phyloP scores from a whole-genome alignment of 2,113 vertebrate species.

The Tachysurus vachellii region DNA sequence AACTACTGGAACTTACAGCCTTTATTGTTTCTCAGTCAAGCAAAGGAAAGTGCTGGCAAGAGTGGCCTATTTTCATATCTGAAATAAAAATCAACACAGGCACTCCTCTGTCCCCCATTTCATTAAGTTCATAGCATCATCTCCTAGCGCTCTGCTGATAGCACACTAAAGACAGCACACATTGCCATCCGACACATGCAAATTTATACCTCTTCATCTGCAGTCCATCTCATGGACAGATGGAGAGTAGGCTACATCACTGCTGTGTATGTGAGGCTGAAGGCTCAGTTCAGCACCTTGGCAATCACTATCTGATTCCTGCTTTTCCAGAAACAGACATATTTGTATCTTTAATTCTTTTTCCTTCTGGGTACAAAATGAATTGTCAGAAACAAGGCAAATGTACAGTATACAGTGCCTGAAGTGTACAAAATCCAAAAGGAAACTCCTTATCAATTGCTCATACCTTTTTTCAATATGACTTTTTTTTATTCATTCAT shows the following conservation, averaged over 20 bases:
- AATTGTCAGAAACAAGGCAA: not conserved
- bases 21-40: slow-evolving; percentile 25
- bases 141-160: not conserved
- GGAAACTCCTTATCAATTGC: not conserved
- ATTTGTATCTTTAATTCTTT: not conserved
- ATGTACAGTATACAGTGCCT: not conserved
- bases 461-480: not conserved
- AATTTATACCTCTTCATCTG: slow-evolving; percentile 36
- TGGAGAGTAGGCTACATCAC: slow-evolving; percentile 31
- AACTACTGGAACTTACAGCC: not conserved
- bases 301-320: slow-evolving; percentile 4
- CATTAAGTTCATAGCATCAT: slow-evolving; percentile 33
- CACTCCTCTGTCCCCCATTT: slow-evolving; percentile 13
- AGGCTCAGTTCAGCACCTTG: slow-evolving; percentile 14
- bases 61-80: slow-evolving; percentile 45
- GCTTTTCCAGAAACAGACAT: not conserved
- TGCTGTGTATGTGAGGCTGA: slow-evolving; percentile 10
- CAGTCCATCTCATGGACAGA: slow-evolving; percentile 20
- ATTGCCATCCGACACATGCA: slow-evolving; percentile 27
- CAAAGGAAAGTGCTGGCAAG: not conserved
- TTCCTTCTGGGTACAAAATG: not conserved
- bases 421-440: not conserved
- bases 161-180: slow-evolving; percentile 21
- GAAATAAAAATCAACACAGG: slow-evolving; percentile 48
- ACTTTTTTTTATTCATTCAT: not conserved